Base-by-base conservation (phyloP, 2,797 vertebrate species). In the Melanotaenia maccullochi region DNA sequence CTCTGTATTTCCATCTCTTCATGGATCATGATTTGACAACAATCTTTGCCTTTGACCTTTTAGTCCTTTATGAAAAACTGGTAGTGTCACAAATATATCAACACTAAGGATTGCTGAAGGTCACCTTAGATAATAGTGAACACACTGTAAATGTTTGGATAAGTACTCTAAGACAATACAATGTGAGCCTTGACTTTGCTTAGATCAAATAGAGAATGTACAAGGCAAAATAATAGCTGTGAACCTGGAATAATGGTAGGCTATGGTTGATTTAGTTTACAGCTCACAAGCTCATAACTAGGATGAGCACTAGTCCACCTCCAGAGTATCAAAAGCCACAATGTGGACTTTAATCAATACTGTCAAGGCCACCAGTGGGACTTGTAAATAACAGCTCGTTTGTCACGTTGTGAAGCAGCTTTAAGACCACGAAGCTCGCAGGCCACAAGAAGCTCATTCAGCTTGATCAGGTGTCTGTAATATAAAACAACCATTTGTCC, bases 301-400 rank as follows among this genome's bases (percentile, higher is more conserved):
- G 75, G 79, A 85, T 79, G 85, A 85, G 84, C 81, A 81, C 64
- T 74, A 67, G 82, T 89, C 84, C 64, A 71, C 82, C 81, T 82
- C 79, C 75, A 71, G 81, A 90, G 83, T 82, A 81, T 89, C 84
- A 90, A 65, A 85, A 86, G 87, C 71, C 79, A 85, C 85, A 75
- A 85, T 60, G 79, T 80, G 81, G 86, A 89, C 78, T 83, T 80
- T 55, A 89, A 88, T 91, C 91, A 92, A 92, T 92, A 92, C 82
- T 85, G 86, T 83, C 83, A 87, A 91, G 86, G 90, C 73, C 89
- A 86, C 79, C 79, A 71, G 80, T 70, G 81, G 83, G 82, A 78
- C 82, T 28, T 60, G 71, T 88, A 85, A 92, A 85, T 91, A 90
- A 92, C 87, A 75, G 87, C 65, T 72, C 86, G 76, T 84, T 85